Conservation (phyloP, 2,113 vertebrate species). For the Lagenorhynchus albirostris region DNA sequence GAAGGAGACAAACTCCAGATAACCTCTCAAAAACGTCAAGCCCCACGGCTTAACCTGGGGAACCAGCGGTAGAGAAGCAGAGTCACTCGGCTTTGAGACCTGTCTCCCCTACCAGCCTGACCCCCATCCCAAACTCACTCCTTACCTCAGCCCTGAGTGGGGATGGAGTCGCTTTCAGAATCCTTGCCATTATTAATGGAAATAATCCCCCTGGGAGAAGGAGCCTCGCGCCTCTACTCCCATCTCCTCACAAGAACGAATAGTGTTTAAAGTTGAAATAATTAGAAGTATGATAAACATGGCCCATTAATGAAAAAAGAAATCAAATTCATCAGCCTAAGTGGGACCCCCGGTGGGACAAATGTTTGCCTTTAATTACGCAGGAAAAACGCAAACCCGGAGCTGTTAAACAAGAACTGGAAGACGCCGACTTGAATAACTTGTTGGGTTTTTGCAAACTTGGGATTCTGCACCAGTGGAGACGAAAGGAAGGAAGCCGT, state of each 20-base stretch:
- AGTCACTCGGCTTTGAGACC: neutral
- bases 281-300: slow-evolving; percentile 88
- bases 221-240: neutral
- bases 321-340: slow-evolving; percentile 88
- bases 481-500: neutral
- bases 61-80: neutral
- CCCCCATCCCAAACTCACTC: neutral
- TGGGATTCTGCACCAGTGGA: neutral
- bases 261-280: slow-evolving; percentile 86
- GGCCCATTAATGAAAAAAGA: slow-evolving; percentile 85
- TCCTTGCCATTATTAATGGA: slow-evolving; percentile 23
- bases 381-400: slow-evolving; percentile 81
- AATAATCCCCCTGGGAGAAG: slow-evolving; percentile 15
- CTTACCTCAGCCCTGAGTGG: neutral
- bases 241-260: slow-evolving; percentile 76
- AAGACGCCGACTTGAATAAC: slow-evolving; percentile 56
- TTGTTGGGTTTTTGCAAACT: slow-evolving; percentile 49
- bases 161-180: neutral
- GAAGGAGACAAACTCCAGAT: slow-evolving; percentile 30
- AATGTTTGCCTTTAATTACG: slow-evolving; percentile 85
- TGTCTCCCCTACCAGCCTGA: neutral
- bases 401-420: slow-evolving; percentile 75
- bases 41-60: neutral
- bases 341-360: slow-evolving; percentile 86
- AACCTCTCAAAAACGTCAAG: slow-evolving; percentile 8